phyloP scores from a whole-genome alignment of 2,888 invertebrate genomes.

The Ceratothoa steindachneri region DNA sequence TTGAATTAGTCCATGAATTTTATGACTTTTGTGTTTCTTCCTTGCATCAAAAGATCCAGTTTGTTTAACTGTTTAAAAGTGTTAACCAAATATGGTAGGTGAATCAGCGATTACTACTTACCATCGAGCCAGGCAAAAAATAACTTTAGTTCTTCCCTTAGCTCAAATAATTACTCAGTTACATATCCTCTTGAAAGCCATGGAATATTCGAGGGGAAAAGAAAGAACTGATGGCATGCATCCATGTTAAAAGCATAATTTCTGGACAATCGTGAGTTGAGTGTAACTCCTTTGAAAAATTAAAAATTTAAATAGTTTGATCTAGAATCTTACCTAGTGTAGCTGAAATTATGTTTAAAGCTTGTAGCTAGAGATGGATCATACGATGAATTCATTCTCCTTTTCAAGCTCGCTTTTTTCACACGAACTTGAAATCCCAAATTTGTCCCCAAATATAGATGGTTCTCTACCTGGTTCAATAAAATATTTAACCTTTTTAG shows the following conservation, averaged over 20 bases:
- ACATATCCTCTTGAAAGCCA: neutral
- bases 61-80: too few relatives aligned
- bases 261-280: neutral
- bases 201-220: neutral
- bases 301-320: too few relatives aligned
- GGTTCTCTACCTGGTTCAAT: neutral
- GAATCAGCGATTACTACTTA: too few relatives aligned
- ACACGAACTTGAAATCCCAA: neutral
- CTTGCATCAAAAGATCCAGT: too few relatives aligned
- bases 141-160: neutral
- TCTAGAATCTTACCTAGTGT: neutral
- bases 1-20: too few relatives aligned
- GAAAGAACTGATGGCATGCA: neutral
- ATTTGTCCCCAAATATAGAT: too few relatives aligned
- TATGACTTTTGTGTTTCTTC: too few relatives aligned
- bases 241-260: neutral
- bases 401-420: neutral
- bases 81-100: too few relatives aligned
- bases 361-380: neutral
- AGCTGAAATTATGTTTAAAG: neutral
- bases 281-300: neutral
- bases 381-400: neutral
- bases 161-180: neutral
- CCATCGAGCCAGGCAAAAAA: too few relatives aligned
- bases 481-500: neutral